These are phyloP conservation scores for Bujurquina vittata DNA, from an alignment of 2,113 vertebrate genomes.

Conservation along the genomic window DNA sequence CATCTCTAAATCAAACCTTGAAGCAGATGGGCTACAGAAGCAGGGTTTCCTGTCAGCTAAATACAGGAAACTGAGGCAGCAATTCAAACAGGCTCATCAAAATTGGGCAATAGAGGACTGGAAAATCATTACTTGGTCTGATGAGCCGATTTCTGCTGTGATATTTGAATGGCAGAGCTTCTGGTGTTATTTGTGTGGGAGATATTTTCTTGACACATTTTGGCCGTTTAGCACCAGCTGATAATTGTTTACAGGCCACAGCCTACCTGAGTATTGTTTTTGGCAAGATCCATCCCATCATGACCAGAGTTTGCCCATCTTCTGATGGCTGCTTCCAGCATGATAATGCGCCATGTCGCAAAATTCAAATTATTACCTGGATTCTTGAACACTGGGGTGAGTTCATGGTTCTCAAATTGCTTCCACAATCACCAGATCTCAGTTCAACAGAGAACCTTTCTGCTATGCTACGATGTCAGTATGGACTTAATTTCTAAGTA, in stretches of 20 bases:
- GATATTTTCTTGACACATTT: not conserved
- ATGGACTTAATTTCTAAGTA: rapidly evolving
- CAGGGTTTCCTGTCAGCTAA: rapidly evolving
- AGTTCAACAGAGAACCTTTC: not conserved
- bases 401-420: not conserved
- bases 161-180: too few species aligned
- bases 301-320: not conserved
- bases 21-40: not conserved
- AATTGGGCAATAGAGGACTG: too few species aligned
- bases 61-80: too few species aligned
- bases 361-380: not conserved
- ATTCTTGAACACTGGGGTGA: not conserved
- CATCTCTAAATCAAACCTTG: not conserved
- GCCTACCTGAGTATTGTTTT: not conserved
- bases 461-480: not conserved
- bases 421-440: not conserved
- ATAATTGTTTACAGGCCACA: not conserved
- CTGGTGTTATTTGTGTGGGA: not conserved
- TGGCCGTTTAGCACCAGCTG: not conserved
- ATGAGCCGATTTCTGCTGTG: too few species aligned
- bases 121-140: too few species aligned
- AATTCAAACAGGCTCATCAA: too few species aligned
- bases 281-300: not conserved
- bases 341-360: not conserved
- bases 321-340: not conserved